Evolutionary conservation across 2,888 invertebrate species (phyloP).

Genomic region (Clostera curtula): DNA sequence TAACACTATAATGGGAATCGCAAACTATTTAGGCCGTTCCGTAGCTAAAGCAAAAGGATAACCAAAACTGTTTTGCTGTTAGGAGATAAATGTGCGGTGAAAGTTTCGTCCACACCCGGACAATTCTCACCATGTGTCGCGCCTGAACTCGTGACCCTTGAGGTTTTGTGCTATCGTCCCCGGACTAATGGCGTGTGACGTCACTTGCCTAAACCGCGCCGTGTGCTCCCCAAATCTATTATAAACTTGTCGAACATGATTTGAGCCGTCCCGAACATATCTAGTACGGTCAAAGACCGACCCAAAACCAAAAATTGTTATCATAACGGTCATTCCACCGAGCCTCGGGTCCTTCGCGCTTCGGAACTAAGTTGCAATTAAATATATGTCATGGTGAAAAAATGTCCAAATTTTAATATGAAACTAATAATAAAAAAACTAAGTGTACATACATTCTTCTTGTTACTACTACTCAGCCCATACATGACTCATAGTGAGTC

Average conservation of each 20-base stretch:
- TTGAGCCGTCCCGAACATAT: conserved; percentile 5
- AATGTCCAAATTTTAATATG: no score
- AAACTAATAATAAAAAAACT: no score
- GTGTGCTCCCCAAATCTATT: conserved; percentile 30
- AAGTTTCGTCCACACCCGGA: conserved; percentile 48
- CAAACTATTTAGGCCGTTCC: conserved; percentile 12
- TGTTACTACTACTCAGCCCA: no score
- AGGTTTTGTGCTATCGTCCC: conserved; percentile 49
- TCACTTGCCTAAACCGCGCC: conserved; percentile 32
- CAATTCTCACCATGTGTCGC: conserved; percentile 59
- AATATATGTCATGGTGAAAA: no score
- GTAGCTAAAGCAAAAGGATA: conserved; percentile 24
- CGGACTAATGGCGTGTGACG: conserved; percentile 53
- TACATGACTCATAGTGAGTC: no score
- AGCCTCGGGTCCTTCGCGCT: conserved; percentile 4
- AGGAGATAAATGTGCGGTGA: conserved; percentile 57
- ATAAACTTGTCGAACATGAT: conserved; percentile 31
- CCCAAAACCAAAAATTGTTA: neutral
- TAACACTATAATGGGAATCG: conserved; percentile 8
- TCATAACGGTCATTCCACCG: conserved; percentile 3
- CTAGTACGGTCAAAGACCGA: neutral
- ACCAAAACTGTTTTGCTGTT: conserved; percentile 40
- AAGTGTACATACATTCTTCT: no score
- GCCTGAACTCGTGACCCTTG: conserved; percentile 53
- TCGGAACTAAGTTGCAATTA: no score